Evolutionary conservation across 2,113 vertebrate species (phyloP).

Genomic region (Ammodramus savannarum): DNA sequence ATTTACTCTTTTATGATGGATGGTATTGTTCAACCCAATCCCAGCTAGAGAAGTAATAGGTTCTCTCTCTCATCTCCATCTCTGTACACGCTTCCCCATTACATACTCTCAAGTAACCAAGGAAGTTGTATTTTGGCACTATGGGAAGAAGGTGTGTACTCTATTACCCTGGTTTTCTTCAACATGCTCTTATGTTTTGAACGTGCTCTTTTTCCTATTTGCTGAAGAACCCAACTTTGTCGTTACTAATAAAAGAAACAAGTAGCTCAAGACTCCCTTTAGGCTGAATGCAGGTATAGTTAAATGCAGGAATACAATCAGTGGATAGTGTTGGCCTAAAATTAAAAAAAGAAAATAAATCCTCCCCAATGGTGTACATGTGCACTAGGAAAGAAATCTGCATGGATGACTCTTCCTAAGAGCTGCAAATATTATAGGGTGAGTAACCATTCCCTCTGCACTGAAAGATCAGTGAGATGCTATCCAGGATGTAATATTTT

Average conservation of each 20-base stretch:
- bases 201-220: background rate
- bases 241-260: background rate
- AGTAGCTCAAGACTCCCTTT: background rate
- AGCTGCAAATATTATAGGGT: background rate
- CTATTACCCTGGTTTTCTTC: background rate
- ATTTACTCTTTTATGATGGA: background rate
- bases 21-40: background rate
- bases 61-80: background rate
- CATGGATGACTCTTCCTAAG: background rate
- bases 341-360: background rate
- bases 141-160: background rate
- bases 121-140: background rate
- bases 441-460: background rate
- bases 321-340: background rate
- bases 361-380: rapidly evolving
- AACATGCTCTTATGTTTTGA: background rate
- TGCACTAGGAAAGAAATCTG: background rate
- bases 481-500: background rate
- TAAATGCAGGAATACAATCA: background rate
- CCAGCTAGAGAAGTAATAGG: background rate
- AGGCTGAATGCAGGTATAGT: background rate
- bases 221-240: background rate
- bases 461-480: background rate
- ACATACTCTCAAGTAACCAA: background rate
- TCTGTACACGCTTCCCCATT: background rate